These are phyloP conservation scores for Sycobia sp. DNA, from an alignment of 1,140 invertebrate species.

Conservation along the genomic window DNA sequence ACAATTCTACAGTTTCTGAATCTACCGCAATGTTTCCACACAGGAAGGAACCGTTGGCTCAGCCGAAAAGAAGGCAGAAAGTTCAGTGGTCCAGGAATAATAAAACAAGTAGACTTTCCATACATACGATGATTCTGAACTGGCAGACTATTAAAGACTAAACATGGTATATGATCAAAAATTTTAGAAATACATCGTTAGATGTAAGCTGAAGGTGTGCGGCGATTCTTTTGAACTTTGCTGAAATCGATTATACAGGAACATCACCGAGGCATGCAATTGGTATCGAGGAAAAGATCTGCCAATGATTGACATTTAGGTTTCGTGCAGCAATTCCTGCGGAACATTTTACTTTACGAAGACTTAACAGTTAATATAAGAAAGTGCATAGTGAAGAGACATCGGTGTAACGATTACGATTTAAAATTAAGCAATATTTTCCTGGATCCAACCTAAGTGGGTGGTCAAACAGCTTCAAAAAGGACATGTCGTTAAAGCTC, in stretches of 20 bases:
- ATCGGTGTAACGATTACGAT: no score
- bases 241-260: conserved; percentile 23
- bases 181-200: conserved; percentile 12
- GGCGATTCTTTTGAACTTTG: conserved; percentile 13
- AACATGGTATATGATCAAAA: no score
- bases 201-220: conserved; percentile 26
- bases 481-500: no score
- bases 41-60: no score
- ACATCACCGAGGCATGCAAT: not conserved
- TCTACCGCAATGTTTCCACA: no score
- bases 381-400: no score
- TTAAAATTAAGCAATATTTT: conserved; percentile 15
- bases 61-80: not conserved
- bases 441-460: not conserved
- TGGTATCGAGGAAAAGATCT: not conserved
- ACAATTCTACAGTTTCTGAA: no score
- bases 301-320: not conserved
- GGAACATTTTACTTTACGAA: not conserved
- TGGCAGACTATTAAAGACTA: conserved; percentile 8
- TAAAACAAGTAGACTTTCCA: conserved; percentile 25
- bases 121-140: conserved; percentile 11
- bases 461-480: no score
- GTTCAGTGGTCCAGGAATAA: not conserved
- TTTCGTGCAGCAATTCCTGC: not conserved
- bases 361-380: no score